phyloP scores from a whole-genome alignment of 2,113 vertebrate genomes.

The Ammospiza nelsoni region DNA sequence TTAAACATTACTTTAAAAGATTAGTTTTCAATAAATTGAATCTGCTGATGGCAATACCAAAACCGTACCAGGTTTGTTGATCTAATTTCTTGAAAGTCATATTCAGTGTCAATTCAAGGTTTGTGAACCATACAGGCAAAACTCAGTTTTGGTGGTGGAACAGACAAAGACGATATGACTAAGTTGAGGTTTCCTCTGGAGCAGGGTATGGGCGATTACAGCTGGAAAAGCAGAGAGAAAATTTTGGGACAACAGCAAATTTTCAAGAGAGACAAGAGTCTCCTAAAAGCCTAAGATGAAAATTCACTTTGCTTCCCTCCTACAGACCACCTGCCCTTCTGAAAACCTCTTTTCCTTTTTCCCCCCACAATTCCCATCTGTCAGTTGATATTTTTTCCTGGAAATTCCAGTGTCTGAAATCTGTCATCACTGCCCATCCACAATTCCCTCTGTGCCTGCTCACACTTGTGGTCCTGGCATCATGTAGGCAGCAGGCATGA shows the following conservation, averaged over 20 bases:
- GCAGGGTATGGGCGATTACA: rapidly evolving
- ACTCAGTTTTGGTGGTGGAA: not conserved
- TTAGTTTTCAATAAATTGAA: not conserved
- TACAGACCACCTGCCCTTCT: not conserved
- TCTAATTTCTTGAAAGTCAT: not conserved
- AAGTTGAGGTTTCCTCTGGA: not conserved
- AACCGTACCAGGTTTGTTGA: not conserved
- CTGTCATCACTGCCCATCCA: not conserved
- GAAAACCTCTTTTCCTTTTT: not conserved
- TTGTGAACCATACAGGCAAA: not conserved
- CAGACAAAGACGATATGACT: not conserved
- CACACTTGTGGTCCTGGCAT: not conserved
- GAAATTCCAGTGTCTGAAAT: not conserved
- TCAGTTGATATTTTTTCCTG: not conserved
- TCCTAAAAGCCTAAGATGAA: not conserved
- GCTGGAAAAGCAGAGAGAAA: not conserved
- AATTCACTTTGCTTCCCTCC: not conserved
- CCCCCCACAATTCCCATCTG: not conserved
- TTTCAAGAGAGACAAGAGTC: not conserved
- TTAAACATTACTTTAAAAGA: slow-evolving; percentile 18
- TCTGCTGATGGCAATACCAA: not conserved
- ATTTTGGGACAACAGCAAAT: not conserved
- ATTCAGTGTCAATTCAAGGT: not conserved
- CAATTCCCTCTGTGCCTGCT: rapidly evolving
- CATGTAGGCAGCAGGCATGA: not conserved